phyloP scores from a whole-genome alignment of 2,888 invertebrate genomes.

The Syritta pipiens region DNA sequence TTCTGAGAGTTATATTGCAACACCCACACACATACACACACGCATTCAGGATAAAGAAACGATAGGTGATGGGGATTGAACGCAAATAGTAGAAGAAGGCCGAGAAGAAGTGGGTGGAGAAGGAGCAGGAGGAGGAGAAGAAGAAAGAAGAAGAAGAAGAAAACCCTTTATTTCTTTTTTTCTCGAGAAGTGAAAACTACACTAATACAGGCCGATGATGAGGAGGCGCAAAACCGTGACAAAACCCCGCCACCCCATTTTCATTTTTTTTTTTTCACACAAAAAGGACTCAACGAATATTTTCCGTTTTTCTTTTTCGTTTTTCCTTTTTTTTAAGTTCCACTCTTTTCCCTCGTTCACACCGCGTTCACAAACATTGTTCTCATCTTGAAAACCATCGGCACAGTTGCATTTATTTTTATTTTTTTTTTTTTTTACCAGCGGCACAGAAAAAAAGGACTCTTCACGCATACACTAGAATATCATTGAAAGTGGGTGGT shows the following conservation, averaged over 20 bases:
- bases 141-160: conserved; percentile 28
- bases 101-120: background rate
- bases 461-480: conserved; percentile 56
- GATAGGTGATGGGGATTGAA: conserved; percentile 3
- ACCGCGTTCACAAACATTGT: conserved; percentile 49
- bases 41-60: conserved; percentile 49
- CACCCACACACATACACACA: conserved; percentile 32
- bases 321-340: conserved; percentile 19
- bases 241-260: conserved; percentile 63
- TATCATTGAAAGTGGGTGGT: conserved; percentile 57
- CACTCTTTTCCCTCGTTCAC: conserved; percentile 23
- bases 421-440: conserved; percentile 33
- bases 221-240: conserved; percentile 62
- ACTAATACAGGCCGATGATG: conserved; percentile 64
- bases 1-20: conserved; percentile 50
- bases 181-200: conserved; percentile 49
- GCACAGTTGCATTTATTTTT: conserved; percentile 55
- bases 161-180: conserved; percentile 26
- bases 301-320: conserved; percentile 24
- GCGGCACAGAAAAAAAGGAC: conserved; percentile 16
- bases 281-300: conserved; percentile 46
- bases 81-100: background rate
- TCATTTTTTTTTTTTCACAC: conserved; percentile 15
- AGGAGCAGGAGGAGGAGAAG: background rate
- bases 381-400: conserved; percentile 53